Percentiles rank a stretch among this genome's conserved stretches.
Evolutionary conservation across 2,888 invertebrate genomes (phyloP).

Genomic region (Encarsia formosa): DNA sequence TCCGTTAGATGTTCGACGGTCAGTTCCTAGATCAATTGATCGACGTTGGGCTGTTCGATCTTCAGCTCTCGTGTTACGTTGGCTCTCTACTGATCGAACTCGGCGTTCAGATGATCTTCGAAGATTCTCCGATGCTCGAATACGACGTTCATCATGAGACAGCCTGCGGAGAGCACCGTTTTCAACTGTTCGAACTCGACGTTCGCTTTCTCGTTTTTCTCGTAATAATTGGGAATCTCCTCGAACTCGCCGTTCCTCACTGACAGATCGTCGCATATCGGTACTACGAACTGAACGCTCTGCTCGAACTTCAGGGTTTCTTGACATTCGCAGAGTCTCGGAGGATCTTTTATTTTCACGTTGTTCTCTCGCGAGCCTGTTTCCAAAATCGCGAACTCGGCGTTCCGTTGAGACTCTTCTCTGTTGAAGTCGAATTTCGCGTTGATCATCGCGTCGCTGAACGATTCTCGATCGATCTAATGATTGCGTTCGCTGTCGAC

Average conservation of each 20-base stretch:
- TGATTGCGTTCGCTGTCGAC: no score
- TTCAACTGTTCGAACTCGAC: background rate
- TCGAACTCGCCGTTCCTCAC: background rate
- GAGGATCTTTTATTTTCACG: background rate
- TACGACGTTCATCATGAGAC: background rate
- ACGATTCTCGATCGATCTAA: no score
- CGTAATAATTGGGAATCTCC: background rate
- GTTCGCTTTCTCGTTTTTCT: background rate
- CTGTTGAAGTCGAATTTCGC: background rate
- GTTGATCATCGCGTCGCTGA: no score
- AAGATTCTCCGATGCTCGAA: background rate
- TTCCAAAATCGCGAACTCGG: no score
- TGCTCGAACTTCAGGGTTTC: no score
- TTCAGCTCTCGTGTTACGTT: background rate
- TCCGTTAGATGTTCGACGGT: background rate
- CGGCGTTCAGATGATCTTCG: conserved; percentile 5
- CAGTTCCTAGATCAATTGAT: background rate
- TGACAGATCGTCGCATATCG: background rate
- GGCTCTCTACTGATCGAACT: background rate
- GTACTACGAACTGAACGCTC: background rate
- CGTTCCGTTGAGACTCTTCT: background rate
- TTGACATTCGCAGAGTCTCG: no score
- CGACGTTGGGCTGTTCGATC: background rate
- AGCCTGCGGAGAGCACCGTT: background rate
- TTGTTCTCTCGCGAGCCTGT: no score